Evolutionary conservation across 2,113 vertebrate species (phyloP), one percentile per base, ranked within the genome.

Genomic region (Tetrax tetrax): DNA sequence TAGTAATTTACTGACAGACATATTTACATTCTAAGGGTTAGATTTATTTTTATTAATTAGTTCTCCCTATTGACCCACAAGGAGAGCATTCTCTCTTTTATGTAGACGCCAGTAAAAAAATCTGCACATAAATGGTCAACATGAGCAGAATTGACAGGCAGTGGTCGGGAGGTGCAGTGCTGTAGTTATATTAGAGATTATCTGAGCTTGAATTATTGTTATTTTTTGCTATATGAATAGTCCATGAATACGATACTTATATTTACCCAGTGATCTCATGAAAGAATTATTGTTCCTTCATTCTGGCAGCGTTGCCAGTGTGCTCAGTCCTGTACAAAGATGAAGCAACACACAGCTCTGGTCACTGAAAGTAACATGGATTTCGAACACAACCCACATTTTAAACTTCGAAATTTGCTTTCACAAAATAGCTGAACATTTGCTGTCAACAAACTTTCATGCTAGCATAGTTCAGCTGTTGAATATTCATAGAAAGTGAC

Each of bases 191-290:
- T 65, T 64, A 90, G n/a, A 77, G 63, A 70, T 66, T 4, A 83
- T 95, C 68, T 70, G 48, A 66, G 63, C 41, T 64, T 86, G 47
- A 80, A 92, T 93, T 88, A 93, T 90, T 95, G 71, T 72, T 89
- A 59, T 95, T 95, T 93, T 96, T 96, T 93, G 63, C 92, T 83
- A 64, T 70, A 88, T 87, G 82, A 94, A 94, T 63, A 93, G 82
- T 24, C 48, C 23, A 27, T 74, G 75, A 94, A 94, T 68, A 76
- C 22, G 87, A 90, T 80, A 95, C 71, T 94, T 90, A 66, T 87
- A 91, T 90, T 96, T 95, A 89, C 76, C 87, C 3, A 8, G 60
- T 95, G 89, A 95, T 89, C 86, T 95, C 94, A 95, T 97, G 86
- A 92, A 95, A 95, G 93, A 95, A 81, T 95, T 96, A 92, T 82